phyloP scores from a whole-genome alignment of 2,888 invertebrate genomes.

The Lutraria lutraria region DNA sequence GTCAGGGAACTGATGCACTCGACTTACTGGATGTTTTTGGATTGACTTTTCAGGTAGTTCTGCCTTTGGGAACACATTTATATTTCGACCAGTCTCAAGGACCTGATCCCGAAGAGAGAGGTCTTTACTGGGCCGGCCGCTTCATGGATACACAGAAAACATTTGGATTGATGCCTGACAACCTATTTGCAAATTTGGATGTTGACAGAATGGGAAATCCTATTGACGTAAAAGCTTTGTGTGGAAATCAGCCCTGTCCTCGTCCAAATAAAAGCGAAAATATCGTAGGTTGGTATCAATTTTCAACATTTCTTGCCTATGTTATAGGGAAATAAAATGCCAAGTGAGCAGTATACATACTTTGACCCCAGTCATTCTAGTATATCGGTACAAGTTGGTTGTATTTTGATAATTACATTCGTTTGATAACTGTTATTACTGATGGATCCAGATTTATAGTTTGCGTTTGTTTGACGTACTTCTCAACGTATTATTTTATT shows the following conservation, averaged over 20 bases:
- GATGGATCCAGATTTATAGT: too few relatives aligned
- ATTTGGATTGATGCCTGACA: conserved; percentile 80
- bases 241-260: conserved; percentile 75
- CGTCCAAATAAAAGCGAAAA: conserved; percentile 77
- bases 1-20: too few relatives aligned
- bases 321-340: too few relatives aligned
- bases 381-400: too few relatives aligned
- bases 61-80: conserved; percentile 81
- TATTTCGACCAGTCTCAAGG: conserved; percentile 83
- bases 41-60: conserved; percentile 75
- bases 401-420: too few relatives aligned
- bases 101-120: conserved; percentile 82
- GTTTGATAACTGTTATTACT: too few relatives aligned
- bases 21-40: too few relatives aligned
- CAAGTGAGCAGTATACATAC: too few relatives aligned
- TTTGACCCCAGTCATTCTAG: too few relatives aligned
- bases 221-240: conserved; percentile 69
- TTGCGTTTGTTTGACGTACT: too few relatives aligned
- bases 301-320: not conserved
- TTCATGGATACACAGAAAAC: conserved; percentile 80
- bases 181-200: conserved; percentile 76
- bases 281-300: conserved; percentile 78
- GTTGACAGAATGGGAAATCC: conserved; percentile 75
- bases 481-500: too few relatives aligned
- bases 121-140: conserved; percentile 84